phyloP scores from a whole-genome alignment of 2,797 vertebrate genomes.

The Clangula hyemalis region DNA sequence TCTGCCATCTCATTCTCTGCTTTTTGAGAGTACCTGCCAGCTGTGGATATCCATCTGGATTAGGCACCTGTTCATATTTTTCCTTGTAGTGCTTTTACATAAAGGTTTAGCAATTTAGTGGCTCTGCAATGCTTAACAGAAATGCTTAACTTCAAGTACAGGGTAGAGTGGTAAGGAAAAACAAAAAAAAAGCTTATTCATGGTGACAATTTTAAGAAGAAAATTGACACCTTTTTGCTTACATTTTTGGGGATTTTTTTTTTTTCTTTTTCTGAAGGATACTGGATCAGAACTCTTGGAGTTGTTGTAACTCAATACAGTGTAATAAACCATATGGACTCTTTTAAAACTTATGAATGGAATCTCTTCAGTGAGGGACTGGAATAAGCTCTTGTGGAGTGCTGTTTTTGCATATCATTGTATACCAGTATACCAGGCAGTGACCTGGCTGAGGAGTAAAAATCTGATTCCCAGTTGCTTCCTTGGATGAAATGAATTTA shows the following conservation, averaged over 20 bases:
- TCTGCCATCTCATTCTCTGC: conserved; percentile 76
- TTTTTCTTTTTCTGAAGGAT: background rate
- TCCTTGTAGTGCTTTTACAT: background rate
- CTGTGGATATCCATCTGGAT: conserved; percentile 62
- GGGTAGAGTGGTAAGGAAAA: no score
- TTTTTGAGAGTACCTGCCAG: conserved; percentile 65
- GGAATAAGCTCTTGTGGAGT: background rate
- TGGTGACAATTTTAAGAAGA: background rate
- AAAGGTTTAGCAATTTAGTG: background rate
- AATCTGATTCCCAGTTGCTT: background rate
- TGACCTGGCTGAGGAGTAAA: background rate
- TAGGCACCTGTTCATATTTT: conserved; percentile 65
- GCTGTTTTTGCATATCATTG: background rate
- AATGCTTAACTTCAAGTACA: background rate
- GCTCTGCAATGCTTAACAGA: background rate
- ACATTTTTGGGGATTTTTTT: background rate
- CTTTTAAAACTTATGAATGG: background rate
- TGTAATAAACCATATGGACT: accelerated
- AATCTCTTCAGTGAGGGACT: background rate
- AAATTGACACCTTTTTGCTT: background rate
- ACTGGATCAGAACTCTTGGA: background rate
- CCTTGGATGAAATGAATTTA: background rate
- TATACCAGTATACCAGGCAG: background rate
- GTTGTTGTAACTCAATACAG: background rate
- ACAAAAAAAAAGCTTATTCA: background rate